Base-by-base conservation (phyloP, 2,113 vertebrate genomes). In the Lophotis ruficrista region DNA sequence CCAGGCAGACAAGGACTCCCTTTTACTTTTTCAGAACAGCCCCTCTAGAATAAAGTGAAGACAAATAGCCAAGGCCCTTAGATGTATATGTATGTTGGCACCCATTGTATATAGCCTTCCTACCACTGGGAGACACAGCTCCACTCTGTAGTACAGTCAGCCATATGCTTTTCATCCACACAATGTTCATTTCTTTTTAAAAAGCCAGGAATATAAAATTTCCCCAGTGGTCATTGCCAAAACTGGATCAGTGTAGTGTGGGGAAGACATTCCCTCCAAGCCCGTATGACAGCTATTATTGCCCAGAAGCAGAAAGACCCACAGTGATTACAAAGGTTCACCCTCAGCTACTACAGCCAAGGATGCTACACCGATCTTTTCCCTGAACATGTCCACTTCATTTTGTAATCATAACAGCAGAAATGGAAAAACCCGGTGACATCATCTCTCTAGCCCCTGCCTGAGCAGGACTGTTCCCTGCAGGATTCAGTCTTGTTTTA, bases 371-470 rank as follows among this genome's bases (percentile, higher is more conserved):
- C 31, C 10, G 2, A 50, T 70, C 60, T 87, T 94, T 37, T 57
- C 57, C 65, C 72, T 68, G 27, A 87, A 57, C 56, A 69, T 4
- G 11, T 41, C 57, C 79, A 87, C 38, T 92, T 89, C 25, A 92
- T 76, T 94, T 90, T 75, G n/a, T 62, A 94, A 94, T 83, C 85
- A 43, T 54, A 72, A 78, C n/a, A 92, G 72, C 0, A 73, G 54
- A 94, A 88, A 92, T 61, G 7, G 80, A 89, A 94, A 95, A 75
- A 72, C 5, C 21, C 2, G 1, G 72, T 89, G 73, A 95, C 64
- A 56, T 95, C 66, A 94, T 81, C 83, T 75, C 48, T 96, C 66
- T 45, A 92, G 62, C 37, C 78, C 43, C 45, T 88, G 78, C 68
- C 72, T 94, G 71, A 89, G 60, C 12, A 1, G 82, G 78, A 87